Evolutionary conservation across 2,113 vertebrate species (phyloP), one percentile per base, ranked within the genome.

Genomic region (Pyxicephalus adspersus): DNA sequence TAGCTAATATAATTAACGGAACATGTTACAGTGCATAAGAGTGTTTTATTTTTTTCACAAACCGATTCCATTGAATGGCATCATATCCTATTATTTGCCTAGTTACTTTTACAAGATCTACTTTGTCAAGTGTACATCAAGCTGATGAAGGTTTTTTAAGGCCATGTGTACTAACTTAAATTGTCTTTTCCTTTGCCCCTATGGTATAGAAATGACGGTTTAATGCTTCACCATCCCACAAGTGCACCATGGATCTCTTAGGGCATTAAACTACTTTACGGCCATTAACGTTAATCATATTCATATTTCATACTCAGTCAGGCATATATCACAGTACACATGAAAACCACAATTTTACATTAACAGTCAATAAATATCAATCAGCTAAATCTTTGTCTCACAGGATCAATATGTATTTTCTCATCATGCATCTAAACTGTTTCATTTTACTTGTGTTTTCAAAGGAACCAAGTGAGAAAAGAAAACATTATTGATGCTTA

Each of bases 251-350:
- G 25, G 58, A 51, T 52, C 58, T 63, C 38, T 76, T n/a, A 45
- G 20, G 22, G 34, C 74, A 64, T 76, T 64, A 64, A 63, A 64
- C 45, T 76, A 64, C 58, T 26, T 64, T 22, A 63, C 34, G 50
- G 74, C 5, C 74, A 76, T 76, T 76, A 76, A 64, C 74, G 64
- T 76, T 38, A 76, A 64, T 76, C 74, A 26, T 76, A 63, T 64
- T 76, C 38, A 50, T 60, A 76, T 76, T 51, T 76, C 57, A 64
- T n/a, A 64, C n/a, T 64, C 61, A 64, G n/a, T 64, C 34, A 76
- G 58, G 17, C 31, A 76, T 50, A 64, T 64, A 51, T 76, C 58
- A 76, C 58, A 51, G 31, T 29, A 26, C 60, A 63, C 23, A 38
- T 76, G 58, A 76, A 51, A 76, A 76, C 60, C 25, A 63, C 60